Percentiles rank a stretch among this genome's conserved stretches.
Conservation (phyloP, 1,140 invertebrate genomes). For the Bradynema listronoti region DNA sequence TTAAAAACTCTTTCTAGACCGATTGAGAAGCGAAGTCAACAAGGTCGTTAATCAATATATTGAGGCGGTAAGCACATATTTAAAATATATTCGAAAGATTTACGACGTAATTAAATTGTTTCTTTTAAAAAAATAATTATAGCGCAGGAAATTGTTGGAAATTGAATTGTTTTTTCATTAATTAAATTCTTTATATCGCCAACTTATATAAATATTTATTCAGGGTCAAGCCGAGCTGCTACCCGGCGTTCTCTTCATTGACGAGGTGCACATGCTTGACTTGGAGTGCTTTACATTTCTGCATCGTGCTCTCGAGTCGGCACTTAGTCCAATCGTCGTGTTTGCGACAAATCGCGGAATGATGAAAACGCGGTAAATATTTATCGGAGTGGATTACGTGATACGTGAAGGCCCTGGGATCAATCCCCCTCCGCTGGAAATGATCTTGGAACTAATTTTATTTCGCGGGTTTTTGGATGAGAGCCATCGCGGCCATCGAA, state of each 20-base stretch:
- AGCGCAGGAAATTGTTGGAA: no score
- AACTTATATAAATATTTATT: slow-evolving; percentile 15
- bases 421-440: no score
- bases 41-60: slow-evolving; percentile 99
- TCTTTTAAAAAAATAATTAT: no score
- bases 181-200: not conserved
- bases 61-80: slow-evolving; percentile 62
- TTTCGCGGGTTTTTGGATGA: no score
- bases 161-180: no score
- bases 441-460: no score
- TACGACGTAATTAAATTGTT: no score
- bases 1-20: no score
- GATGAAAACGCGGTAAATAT: slow-evolving; percentile 7
- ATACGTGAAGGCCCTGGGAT: no score
- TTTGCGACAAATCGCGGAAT: slow-evolving; percentile 95
- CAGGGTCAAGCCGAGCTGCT: slow-evolving; percentile 97
- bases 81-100: no score
- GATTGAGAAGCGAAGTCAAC: slow-evolving; percentile 93
- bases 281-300: slow-evolving; percentile 99
- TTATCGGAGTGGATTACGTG: no score
- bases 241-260: slow-evolving; percentile 97
- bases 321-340: slow-evolving; percentile 95
- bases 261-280: slow-evolving; percentile 99
- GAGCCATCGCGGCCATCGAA: no score
- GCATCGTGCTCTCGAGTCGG: slow-evolving; percentile 88